Conservation (phyloP, 2,888 invertebrate species). For the Nephrotoma guestfalica region DNA sequence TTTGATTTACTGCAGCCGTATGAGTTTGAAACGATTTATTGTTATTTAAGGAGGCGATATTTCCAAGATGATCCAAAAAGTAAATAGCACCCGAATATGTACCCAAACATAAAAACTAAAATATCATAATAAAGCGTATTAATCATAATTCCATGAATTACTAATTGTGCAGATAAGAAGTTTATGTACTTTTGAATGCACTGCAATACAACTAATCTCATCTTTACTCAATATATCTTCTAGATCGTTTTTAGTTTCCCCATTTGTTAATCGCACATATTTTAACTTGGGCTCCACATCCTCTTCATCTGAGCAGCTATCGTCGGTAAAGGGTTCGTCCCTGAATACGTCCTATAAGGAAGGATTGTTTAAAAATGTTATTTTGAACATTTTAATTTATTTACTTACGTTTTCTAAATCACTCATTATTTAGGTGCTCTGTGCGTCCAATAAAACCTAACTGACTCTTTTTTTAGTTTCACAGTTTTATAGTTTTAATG, state of each 20-base stretch:
- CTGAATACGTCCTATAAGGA: neutral
- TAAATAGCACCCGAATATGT: constrained; percentile 85
- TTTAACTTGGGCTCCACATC: constrained; percentile 79
- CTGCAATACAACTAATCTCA: constrained; percentile 79
- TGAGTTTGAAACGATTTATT: constrained; percentile 54
- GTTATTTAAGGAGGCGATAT: constrained; percentile 38
- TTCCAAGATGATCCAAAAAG: constrained; percentile 84
- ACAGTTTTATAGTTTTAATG: no score
- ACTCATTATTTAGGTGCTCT: neutral
- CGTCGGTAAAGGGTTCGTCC: constrained; percentile 14
- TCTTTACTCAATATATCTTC: constrained; percentile 69
- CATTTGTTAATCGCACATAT: constrained; percentile 73
- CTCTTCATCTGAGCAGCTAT: constrained; percentile 27
- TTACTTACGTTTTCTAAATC: neutral
- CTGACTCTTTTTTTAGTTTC: no score
- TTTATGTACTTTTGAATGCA: constrained; percentile 67
- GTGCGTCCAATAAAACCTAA: neutral
- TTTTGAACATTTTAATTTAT: neutral
- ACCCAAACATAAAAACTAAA: constrained; percentile 78
- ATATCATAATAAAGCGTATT: constrained; percentile 9
- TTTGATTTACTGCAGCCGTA: constrained; percentile 82
- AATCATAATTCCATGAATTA: neutral
- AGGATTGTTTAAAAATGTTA: neutral
- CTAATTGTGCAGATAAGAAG: neutral
- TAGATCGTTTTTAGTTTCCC: constrained; percentile 40